Evolutionary conservation across 2,888 invertebrate genomes (phyloP), one percentile per base, ranked within the genome.

Genomic region (Trisateles emortualis): DNA sequence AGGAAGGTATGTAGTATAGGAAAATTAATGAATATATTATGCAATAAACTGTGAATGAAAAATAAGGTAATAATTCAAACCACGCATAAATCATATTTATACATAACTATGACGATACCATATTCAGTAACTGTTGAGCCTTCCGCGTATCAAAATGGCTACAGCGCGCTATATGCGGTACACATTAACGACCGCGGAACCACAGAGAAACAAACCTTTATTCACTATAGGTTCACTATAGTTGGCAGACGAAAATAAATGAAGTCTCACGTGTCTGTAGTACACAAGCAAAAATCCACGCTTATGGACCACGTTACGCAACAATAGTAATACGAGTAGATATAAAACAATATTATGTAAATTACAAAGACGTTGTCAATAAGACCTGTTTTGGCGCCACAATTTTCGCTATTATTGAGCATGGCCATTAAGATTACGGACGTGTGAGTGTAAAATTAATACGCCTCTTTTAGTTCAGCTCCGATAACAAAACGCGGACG

Each of bases 401-500:
- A 79, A 81, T 83, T 86, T 87, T 86, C 73, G 81, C 82, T 75
- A 80, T 80, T 81, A 83, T 85, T 84, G 81, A 81, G 68, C 74
- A 65, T 72, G 67, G 59, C 64, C 48, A 78, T 81, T 82, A 79
- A 79, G 81, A 86, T 82, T 74, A 81, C 70, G 67, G 73, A 75
- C 76, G 78, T 77, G 80, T 61, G 77, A 67, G 74, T 77, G 77
- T 83, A 73, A 81, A 79, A 75, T 78, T 78, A 76, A 75, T 70
- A 74, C 78, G 71, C 64, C 69, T 74, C 61, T 77, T 83, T 86
- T 87, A 88, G 88, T 88, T 74, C 77, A 72, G 77, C 75, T 53
- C 78, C 83, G 87, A 87, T 88, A 87, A 87, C 84, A 87, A 79
- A 73, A 77, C 81, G 75, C 68, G 78, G 58, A 79, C 78, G 86